A percentile compares a stretch with the other conserved stretches of the same genome.
These are phyloP conservation scores for Turdus rufiventris DNA, from an alignment of 2,113 vertebrate genomes.

Conservation along the genomic window DNA sequence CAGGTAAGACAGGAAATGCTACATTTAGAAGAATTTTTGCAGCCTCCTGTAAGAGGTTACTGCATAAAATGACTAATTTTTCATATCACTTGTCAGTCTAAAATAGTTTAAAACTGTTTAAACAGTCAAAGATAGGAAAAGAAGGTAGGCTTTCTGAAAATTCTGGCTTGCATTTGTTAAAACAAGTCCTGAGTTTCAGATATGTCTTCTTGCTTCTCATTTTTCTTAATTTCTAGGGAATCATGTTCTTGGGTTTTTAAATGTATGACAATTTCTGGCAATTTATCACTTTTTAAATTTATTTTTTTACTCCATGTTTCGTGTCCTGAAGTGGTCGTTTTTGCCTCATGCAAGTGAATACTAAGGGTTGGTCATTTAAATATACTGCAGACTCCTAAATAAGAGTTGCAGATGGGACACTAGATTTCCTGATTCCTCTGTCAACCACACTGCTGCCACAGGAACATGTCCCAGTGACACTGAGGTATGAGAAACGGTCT, in stretches of 20 bases:
- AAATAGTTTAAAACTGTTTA: not conserved
- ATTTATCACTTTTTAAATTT: not conserved
- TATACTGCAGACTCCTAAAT: not conserved
- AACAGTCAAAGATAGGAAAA: not conserved
- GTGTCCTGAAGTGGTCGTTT: not conserved
- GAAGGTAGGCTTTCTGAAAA: not conserved
- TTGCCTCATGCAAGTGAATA: not conserved
- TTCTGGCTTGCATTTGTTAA: not conserved
- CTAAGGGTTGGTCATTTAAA: not conserved
- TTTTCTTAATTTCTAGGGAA: not conserved
- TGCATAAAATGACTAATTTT: not conserved
- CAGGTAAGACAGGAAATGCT: not conserved
- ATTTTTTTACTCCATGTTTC: not conserved
- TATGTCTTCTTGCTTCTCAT: not conserved
- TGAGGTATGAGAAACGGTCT: accelerated
- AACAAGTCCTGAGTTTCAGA: not conserved
- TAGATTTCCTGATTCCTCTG: accelerated
- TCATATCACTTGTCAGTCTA: not conserved
- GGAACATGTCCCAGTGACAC: accelerated
- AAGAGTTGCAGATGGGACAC: not conserved
- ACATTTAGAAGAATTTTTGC: constrained; percentile 34
- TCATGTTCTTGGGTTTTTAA: not conserved
- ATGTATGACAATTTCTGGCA: not conserved
- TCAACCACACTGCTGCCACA: accelerated
- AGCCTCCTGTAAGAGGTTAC: not conserved